These are phyloP conservation scores for Stigmatopora argus DNA, from an alignment of 2,113 vertebrate genomes.

Conservation along the genomic window DNA sequence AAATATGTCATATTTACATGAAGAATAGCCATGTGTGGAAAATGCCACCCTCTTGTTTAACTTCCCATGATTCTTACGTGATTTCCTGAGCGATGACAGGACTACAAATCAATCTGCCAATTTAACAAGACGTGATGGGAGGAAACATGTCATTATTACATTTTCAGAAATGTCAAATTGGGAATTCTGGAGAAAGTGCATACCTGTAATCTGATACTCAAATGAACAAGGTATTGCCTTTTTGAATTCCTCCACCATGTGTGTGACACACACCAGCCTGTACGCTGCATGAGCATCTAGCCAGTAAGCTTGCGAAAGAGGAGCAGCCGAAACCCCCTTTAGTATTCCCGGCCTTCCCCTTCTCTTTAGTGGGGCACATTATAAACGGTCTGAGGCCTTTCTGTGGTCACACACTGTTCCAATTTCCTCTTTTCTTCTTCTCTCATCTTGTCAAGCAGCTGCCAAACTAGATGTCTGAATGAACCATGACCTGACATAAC, in stretches of 20 bases:
- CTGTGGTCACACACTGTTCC: conserved; percentile 71
- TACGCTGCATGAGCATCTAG: conserved; percentile 51
- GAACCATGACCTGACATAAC: conserved; percentile 51
- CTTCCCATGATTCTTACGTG: background rate
- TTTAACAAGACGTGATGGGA: background rate
- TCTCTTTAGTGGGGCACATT: conserved; percentile 62
- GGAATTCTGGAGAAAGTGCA: conserved; percentile 4
- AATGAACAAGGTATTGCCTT: conserved; percentile 20
- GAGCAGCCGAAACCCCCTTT: conserved; percentile 58
- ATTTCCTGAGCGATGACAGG: background rate
- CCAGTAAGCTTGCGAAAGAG: conserved; percentile 64
- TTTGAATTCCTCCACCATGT: conserved; percentile 33
- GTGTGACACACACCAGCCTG: conserved; percentile 48
- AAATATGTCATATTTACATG: conserved; percentile 20
- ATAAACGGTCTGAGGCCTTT: conserved; percentile 59
- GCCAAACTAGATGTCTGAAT: conserved; percentile 63
- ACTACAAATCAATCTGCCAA: background rate
- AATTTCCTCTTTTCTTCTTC: conserved; percentile 58
- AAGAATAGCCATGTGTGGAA: conserved; percentile 14
- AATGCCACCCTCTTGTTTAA: conserved; percentile 6
- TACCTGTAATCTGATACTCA: background rate
- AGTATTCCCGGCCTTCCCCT: conserved; percentile 68
- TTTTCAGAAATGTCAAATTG: conserved; percentile 2
- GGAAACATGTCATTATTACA: background rate
- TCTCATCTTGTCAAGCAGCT: conserved; percentile 49